These are phyloP conservation scores for Anser cygnoides DNA, from an alignment of 2,113 vertebrate species.

Conservation along the genomic window DNA sequence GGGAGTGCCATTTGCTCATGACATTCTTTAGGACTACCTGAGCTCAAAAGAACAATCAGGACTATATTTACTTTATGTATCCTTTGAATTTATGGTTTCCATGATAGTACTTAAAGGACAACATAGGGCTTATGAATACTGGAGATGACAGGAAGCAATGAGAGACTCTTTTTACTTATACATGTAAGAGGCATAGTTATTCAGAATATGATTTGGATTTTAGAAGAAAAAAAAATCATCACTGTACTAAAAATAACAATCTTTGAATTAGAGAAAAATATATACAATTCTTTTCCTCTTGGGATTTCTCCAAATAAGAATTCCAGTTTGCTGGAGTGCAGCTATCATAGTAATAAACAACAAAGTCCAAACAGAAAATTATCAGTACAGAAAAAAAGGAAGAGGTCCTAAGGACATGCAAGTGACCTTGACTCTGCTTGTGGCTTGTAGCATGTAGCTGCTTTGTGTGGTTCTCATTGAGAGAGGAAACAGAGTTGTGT, in stretches of 20 bases:
- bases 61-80: background rate
- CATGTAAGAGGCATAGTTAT: background rate
- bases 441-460: background rate
- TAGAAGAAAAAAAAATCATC: background rate
- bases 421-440: background rate
- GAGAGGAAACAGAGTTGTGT: conserved; percentile 22
- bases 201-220: background rate
- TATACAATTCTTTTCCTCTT: background rate
- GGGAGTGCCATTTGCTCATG: background rate
- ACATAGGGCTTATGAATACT: background rate
- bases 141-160: background rate
- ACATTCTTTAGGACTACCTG: background rate
- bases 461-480: background rate
- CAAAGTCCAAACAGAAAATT: background rate
- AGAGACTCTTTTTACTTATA: background rate
- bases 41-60: background rate
- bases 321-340: background rate
- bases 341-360: background rate
- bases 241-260: background rate
- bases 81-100: background rate
- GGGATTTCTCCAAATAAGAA: background rate
- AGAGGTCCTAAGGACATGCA: background rate
- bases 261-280: background rate
- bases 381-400: background rate
- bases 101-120: background rate